These are phyloP conservation scores for Vicugna pacos DNA, from an alignment of 2,113 vertebrate genomes.

Conservation along the genomic window DNA sequence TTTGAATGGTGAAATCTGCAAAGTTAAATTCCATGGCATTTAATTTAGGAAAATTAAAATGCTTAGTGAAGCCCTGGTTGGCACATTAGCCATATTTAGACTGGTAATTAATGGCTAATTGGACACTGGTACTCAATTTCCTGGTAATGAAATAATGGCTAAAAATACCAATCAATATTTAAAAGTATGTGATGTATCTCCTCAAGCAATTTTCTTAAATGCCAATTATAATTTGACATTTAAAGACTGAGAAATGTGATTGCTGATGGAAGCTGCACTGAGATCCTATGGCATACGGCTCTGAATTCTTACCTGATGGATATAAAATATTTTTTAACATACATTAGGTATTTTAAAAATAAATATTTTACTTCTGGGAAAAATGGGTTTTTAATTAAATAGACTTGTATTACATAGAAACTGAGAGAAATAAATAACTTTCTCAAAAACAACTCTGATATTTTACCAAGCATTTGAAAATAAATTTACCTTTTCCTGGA, in stretches of 20 bases:
- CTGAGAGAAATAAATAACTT: neutral
- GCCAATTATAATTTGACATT: conserved; percentile 82
- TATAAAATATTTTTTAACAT: conserved; percentile 31
- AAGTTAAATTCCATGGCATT: conserved; percentile 81
- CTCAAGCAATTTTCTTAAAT: conserved; percentile 82
- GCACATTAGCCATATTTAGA: conserved; percentile 83
- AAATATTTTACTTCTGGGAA: conserved; percentile 42
- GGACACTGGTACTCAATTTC: conserved; percentile 82
- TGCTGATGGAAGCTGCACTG: conserved; percentile 72
- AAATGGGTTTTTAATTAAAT: conserved; percentile 27
- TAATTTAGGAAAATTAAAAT: conserved; percentile 83
- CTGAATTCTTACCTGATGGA: conserved; percentile 51
- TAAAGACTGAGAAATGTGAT: conserved; percentile 58
- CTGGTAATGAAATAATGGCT: conserved; percentile 81
- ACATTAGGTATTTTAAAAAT: neutral
- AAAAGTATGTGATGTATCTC: conserved; percentile 80
- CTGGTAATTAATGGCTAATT: conserved; percentile 85
- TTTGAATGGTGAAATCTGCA: conserved; percentile 78
- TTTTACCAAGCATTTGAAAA: conserved; percentile 16
- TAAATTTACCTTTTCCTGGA: neutral
- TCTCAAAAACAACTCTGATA: neutral
- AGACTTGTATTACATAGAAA: neutral
- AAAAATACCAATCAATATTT: conserved; percentile 83
- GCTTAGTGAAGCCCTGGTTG: conserved; percentile 78
- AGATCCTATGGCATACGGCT: conserved; percentile 60